Evolutionary conservation across 64 coral and sea anemone species (phyloP), one percentile per base, ranked within the genome.

Genomic region (Dendronephthya gigantea): DNA sequence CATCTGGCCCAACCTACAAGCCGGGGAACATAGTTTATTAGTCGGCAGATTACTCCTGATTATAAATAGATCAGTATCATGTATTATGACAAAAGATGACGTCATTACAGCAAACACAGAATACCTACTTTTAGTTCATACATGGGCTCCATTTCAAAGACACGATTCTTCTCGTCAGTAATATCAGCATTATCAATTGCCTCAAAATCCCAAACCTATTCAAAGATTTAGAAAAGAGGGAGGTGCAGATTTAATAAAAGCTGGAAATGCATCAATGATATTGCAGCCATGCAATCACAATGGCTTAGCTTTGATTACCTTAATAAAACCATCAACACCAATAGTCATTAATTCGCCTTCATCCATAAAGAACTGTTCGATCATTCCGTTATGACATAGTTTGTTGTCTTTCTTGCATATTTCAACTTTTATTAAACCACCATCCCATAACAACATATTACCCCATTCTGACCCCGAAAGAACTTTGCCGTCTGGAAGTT

Each of bases 61-160:
- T n/a, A n/a, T n/a, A n/a, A n/a, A n/a, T n/a, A n/a, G n/a, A n/a
- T n/a, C n/a, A n/a, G n/a, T n/a, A n/a, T n/a, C n/a, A n/a, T n/a
- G n/a, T n/a, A n/a, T n/a, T n/a, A n/a, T n/a, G n/a, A n/a, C n/a
- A n/a, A n/a, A 6, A 45, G 4, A 45, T 45, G 11, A 45, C 4
- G 41, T 45, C 41, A 45, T 45, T 45, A 45, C 41, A 45, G 41
- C 11, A 45, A 4, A 45, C 4, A 45, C 4, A 45, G 41, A 11
- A 41, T 52, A 28, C 87, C 70, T 82, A 93, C 95, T 91, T 93
- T 98, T n/a, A 98, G 69, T 62, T 98, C 95, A 85, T 98, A 98
- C 95, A 98, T 98, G 9, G 95, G 95, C 52, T 98, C 95, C 84
- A 98, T 92, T 68, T 98, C 95, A 93, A 98, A 98, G 10, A 98